Evolutionary conservation across 2,888 invertebrate species (phyloP).

Genomic region (Molanna angustata): DNA sequence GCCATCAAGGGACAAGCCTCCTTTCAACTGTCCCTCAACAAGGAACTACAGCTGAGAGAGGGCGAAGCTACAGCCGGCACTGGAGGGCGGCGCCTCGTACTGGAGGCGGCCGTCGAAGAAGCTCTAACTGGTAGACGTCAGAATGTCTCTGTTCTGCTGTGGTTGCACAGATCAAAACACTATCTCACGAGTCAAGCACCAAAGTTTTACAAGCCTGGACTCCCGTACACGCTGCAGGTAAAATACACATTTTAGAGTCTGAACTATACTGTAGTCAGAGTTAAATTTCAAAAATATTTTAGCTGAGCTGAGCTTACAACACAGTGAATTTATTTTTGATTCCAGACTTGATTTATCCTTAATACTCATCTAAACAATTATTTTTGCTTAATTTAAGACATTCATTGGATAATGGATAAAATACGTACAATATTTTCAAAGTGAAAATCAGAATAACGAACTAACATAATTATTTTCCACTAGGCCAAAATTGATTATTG

Average conservation of each 20-base stretch:
- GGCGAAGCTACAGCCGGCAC: slow-evolving; percentile 65
- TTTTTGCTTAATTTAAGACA: no score
- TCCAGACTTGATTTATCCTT: no score
- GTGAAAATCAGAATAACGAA: no score
- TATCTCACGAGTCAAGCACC: slow-evolving; percentile 78
- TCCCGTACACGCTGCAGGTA: slow-evolving; percentile 81
- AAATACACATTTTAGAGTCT: background rate
- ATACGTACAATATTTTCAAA: no score
- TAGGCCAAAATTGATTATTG: no score
- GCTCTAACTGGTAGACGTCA: slow-evolving; percentile 81
- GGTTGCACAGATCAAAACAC: slow-evolving; percentile 75
- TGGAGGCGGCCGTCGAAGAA: slow-evolving; percentile 90
- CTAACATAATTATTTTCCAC: no score
- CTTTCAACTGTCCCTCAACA: slow-evolving; percentile 74
- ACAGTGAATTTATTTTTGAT: no score
- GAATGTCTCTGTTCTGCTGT: slow-evolving; percentile 70
- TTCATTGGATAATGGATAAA: no score
- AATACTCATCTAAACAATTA: no score
- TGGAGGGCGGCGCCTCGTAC: slow-evolving; percentile 72
- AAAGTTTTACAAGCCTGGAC: slow-evolving; percentile 84
- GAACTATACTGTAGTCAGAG: no score
- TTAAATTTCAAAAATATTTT: background rate
- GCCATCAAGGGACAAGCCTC: slow-evolving; percentile 62
- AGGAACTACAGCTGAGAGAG: slow-evolving; percentile 62
- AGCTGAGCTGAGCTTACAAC: no score